These are phyloP conservation scores for Rapana venosa DNA, from an alignment of 2,888 invertebrate genomes.

Conservation along the genomic window DNA sequence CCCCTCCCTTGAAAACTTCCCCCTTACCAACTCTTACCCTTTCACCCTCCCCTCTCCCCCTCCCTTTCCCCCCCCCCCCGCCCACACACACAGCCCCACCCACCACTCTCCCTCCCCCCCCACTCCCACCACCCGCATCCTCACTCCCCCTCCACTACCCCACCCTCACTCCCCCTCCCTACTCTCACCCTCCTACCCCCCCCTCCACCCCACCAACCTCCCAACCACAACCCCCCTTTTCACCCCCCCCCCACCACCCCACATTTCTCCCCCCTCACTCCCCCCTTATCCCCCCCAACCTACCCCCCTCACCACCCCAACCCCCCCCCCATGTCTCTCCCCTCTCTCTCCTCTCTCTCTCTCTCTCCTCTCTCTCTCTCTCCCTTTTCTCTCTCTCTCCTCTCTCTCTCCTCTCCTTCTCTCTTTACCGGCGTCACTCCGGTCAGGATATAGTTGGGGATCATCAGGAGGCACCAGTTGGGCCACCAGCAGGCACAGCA, in stretches of 20 bases:
- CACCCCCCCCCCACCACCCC: not conserved
- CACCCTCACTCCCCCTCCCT: too few relatives aligned
- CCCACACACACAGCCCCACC: too few relatives aligned
- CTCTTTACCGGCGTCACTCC: slow-evolving; percentile 46
- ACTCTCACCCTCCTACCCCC: not conserved
- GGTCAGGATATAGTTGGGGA: slow-evolving; percentile 67
- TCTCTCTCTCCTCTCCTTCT: too few relatives aligned
- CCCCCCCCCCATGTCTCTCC: not conserved
- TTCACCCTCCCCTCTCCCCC: not conserved
- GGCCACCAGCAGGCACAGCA: slow-evolving; percentile 78
- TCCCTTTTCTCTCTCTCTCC: not conserved
- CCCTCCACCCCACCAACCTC: not conserved
- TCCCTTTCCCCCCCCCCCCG: not conserved
- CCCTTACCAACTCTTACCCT: too few relatives aligned
- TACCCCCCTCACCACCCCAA: not conserved
- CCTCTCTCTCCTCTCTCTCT: not conserved
- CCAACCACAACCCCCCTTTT: not conserved
- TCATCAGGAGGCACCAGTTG: slow-evolving; percentile 76
- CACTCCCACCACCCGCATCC: too few relatives aligned
- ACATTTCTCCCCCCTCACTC: not conserved
- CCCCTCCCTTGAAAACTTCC: too few relatives aligned
- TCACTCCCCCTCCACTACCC: too few relatives aligned
- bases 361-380: not conserved
- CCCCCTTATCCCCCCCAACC: too few relatives aligned
- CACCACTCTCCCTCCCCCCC: too few relatives aligned